A percentile compares a stretch with the other conserved stretches of the same genome.
phyloP scores from a whole-genome alignment of 1,140 invertebrate genomes.

The Araneus ventricosus region DNA sequence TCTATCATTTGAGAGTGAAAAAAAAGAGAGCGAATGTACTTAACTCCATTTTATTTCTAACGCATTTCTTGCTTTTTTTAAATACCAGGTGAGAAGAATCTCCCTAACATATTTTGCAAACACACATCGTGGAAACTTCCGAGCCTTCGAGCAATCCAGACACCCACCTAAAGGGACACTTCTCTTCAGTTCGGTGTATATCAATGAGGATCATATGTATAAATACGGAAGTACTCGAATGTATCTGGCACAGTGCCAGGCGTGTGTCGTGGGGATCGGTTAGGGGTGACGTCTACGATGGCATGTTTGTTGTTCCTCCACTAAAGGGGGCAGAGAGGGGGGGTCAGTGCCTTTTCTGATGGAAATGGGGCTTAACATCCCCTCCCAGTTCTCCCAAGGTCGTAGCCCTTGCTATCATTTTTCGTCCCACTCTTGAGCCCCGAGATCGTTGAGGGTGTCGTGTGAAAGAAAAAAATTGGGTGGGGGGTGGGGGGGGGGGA shows the following conservation, averaged over 20 bases:
- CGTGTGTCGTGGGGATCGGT: neutral
- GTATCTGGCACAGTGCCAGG: constrained; percentile 24
- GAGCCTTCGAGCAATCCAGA: neutral
- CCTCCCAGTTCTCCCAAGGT: constrained; percentile 7
- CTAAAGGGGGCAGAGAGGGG: neutral
- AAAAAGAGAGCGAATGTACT: no score
- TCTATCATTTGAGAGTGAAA: no score
- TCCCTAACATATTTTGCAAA: neutral
- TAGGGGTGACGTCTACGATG: constrained; percentile 29
- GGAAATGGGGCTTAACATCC: constrained; percentile 31
- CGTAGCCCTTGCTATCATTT: constrained; percentile 12
- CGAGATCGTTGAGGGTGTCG: neutral
- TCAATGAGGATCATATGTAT: constrained; percentile 47
- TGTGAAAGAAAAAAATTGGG: neutral
- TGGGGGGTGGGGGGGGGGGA: neutral
- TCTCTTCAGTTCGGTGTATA: constrained; percentile 1
- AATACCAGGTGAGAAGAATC: neutral
- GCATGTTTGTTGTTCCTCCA: constrained; percentile 21
- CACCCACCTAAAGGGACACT: constrained; percentile 3
- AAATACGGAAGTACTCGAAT: constrained; percentile 55
- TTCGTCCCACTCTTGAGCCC: neutral
- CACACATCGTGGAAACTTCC: neutral
- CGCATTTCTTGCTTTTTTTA: neutral
- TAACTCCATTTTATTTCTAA: no score
- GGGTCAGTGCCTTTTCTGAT: constrained; percentile 25